These are phyloP conservation scores for Nilaparvata lugens DNA, from an alignment of 1,140 invertebrate species.

Conservation along the genomic window DNA sequence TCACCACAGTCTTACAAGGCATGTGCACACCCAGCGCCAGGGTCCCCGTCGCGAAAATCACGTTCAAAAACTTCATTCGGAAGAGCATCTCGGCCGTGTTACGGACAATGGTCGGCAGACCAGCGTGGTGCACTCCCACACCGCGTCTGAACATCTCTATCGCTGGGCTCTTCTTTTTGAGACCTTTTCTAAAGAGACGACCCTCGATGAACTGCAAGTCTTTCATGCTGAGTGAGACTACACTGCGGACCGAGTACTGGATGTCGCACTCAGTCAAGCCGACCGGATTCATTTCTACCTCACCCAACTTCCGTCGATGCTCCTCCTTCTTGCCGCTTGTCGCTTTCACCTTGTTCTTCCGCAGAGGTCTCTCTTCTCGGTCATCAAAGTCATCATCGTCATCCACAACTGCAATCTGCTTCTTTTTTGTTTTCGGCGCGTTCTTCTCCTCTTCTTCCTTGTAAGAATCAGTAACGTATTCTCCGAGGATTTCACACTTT, in stretches of 20 bases:
- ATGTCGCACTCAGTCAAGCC: neutral
- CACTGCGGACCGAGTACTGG: conserved; percentile 3
- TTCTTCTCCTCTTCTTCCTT: conserved; percentile 7
- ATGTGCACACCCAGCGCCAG: conserved; percentile 25
- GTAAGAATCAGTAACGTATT: conserved; percentile 1
- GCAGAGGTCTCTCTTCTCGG: neutral
- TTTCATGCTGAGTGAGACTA: conserved; percentile 2
- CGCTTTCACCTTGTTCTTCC: conserved; percentile 7
- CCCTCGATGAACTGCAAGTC: conserved; percentile 19
- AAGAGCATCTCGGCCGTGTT: conserved; percentile 24
- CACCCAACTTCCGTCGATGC: neutral
- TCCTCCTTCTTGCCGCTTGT: neutral
- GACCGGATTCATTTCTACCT: neutral
- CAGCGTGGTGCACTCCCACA: conserved; percentile 21
- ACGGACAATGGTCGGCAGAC: conserved; percentile 14
- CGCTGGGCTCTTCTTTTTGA: neutral
- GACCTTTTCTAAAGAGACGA: neutral
- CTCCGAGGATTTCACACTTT: conserved; percentile 1
- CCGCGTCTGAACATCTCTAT: conserved; percentile 14
- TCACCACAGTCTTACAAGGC: conserved; percentile 24
- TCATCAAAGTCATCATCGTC: neutral
- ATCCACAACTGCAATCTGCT: neutral
- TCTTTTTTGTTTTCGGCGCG: conserved; percentile 3
- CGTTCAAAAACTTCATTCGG: conserved; percentile 20
- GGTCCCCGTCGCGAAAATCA: conserved; percentile 22